Percentiles rank a stretch among this genome's conserved stretches.
Conservation (phyloP, 2,797 vertebrate genomes). For the Esox lucius region DNA sequence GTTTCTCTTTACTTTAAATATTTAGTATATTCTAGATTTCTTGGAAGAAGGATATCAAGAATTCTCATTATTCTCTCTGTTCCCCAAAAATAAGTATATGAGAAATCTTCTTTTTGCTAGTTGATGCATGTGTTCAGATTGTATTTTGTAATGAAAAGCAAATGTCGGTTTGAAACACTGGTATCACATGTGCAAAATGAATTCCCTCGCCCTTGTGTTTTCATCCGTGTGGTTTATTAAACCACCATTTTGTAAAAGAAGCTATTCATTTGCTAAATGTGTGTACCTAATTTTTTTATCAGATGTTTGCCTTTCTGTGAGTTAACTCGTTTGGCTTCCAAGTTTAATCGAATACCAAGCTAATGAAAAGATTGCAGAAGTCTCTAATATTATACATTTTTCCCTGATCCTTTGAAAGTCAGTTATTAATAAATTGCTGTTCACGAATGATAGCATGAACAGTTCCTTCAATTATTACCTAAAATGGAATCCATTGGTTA, state of each 20-base stretch:
- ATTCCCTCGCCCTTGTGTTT: constrained; percentile 50
- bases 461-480: constrained; percentile 25
- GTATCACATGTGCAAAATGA: constrained; percentile 65
- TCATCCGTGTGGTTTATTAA: neutral
- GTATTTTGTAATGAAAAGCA: constrained; percentile 58
- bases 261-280: constrained; percentile 43
- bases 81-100: constrained; percentile 74
- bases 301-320: constrained; percentile 70
- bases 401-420: neutral
- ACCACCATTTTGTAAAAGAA: constrained; percentile 35
- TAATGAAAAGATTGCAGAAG: neutral
- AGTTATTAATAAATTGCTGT: neutral
- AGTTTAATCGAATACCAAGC: neutral
- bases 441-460: neutral
- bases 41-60: constrained; percentile 77
- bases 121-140: constrained; percentile 65
- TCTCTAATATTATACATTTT: neutral
- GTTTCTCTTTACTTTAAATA: constrained; percentile 74
- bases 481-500: constrained; percentile 66
- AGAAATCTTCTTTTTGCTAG: constrained; percentile 62
- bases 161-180: constrained; percentile 57
- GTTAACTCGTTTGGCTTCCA: constrained; percentile 77
- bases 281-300: constrained; percentile 63
- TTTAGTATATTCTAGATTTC: constrained; percentile 79
- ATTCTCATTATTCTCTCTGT: constrained; percentile 70